Evolutionary conservation across 1,140 invertebrate genomes (phyloP).

Genomic region (Trinorchestia longiramus): DNA sequence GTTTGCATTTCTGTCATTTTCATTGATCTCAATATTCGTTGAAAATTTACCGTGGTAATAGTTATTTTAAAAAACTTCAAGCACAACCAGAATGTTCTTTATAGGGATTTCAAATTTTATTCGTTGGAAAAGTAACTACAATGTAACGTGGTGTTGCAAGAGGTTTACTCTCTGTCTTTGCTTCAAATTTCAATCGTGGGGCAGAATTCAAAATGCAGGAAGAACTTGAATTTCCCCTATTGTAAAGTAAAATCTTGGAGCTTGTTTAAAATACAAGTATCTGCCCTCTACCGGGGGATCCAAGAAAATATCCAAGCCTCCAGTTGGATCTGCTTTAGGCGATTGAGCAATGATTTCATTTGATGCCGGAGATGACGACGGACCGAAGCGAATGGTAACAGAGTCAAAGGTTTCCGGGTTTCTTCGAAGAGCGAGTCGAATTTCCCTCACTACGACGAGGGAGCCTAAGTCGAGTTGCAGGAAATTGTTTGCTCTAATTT

Average conservation of each 20-base stretch:
- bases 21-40: no score
- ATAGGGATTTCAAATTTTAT: neutral
- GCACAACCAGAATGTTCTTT: neutral
- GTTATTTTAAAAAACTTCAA: no score
- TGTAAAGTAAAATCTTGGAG: neutral
- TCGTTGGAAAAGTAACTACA: neutral
- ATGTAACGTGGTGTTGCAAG: neutral
- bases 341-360: neutral
- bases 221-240: neutral
- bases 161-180: neutral
- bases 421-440: neutral
- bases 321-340: neutral
- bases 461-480: neutral
- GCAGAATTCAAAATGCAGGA: neutral
- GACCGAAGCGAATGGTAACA: neutral
- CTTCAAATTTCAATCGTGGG: neutral
- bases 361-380: neutral
- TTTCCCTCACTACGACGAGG: neutral
- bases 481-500: neutral
- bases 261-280: neutral
- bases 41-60: no score
- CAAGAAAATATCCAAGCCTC: neutral
- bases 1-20: no score
- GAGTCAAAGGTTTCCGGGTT: neutral
- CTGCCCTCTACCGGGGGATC: neutral